Evolutionary conservation across 2,113 vertebrate genomes (phyloP).

Genomic region (Oceanodroma tethys): DNA sequence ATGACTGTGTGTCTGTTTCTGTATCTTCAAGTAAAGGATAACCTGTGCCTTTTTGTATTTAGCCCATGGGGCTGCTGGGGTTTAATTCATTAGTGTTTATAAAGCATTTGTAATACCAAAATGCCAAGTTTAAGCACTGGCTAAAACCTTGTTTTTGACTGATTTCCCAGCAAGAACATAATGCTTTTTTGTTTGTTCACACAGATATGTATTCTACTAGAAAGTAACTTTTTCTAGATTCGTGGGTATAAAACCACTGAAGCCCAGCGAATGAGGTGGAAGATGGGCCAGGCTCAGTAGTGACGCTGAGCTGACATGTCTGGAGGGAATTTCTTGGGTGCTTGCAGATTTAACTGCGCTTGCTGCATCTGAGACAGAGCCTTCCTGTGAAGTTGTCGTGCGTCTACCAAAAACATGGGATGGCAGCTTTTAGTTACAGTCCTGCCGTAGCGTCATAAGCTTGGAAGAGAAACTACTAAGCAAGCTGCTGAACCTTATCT

Average conservation of each 20-base stretch:
- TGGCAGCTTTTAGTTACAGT: background rate
- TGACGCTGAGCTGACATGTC: background rate
- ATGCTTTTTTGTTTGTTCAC: background rate
- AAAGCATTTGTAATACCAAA: background rate
- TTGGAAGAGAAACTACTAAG: background rate
- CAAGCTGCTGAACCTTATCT: slow-evolving; percentile 8
- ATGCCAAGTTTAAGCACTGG: background rate
- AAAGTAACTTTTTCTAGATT: background rate
- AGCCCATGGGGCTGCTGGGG: background rate
- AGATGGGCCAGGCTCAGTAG: background rate
- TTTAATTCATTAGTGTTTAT: background rate
- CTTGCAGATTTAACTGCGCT: background rate
- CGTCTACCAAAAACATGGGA: accelerated
- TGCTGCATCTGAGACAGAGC: background rate
- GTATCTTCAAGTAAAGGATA: background rate
- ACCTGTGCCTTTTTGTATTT: background rate
- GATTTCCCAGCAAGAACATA: background rate
- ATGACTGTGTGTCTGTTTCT: background rate
- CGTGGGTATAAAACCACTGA: background rate
- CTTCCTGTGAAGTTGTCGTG: background rate
- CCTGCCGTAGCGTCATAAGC: background rate
- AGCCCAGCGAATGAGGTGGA: background rate
- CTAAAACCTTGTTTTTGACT: background rate
- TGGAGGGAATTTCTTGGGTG: background rate
- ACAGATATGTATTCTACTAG: background rate